phyloP scores from a whole-genome alignment of 2,113 vertebrate species.

The Pao palembangensis region DNA sequence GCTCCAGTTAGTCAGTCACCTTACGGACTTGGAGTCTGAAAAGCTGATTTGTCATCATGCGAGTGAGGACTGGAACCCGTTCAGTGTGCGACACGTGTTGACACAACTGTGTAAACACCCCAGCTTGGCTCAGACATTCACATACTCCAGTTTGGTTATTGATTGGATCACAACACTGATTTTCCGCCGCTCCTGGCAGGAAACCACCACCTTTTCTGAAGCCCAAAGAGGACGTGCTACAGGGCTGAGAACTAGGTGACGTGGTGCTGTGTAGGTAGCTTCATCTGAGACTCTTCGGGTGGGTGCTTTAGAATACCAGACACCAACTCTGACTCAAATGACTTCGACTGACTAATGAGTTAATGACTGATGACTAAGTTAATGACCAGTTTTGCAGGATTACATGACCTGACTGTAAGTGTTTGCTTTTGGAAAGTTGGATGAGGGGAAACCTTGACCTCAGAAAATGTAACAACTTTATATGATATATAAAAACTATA shows the following conservation, averaged over 20 bases:
- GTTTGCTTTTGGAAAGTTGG: too few relatives aligned
- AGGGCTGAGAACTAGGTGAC: too few relatives aligned
- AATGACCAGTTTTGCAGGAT: conserved; percentile 9
- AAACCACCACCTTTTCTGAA: too few relatives aligned
- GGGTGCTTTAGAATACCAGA: too few relatives aligned
- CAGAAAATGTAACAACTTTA: not conserved
- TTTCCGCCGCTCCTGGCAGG: too few relatives aligned
- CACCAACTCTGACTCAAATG: too few relatives aligned
- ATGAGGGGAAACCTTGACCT: not conserved
- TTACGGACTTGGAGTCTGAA: too few relatives aligned
- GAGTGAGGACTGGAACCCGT: not conserved
- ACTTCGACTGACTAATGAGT: not conserved
- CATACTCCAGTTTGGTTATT: not conserved
- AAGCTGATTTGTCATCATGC: not conserved
- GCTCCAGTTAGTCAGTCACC: too few relatives aligned
- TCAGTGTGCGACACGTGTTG: not conserved
- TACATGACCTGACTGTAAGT: not conserved
- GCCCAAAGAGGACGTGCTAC: conserved; percentile 2
- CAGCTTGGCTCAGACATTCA: not conserved
- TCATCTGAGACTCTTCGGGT: too few relatives aligned
- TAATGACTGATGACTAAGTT: not conserved
- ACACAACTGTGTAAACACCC: not conserved
- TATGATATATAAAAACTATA: too few relatives aligned
- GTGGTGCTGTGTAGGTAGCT: too few relatives aligned
- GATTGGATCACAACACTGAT: not conserved